Conservation (phyloP, 2,888 invertebrate genomes). For the Fragum fragum region DNA sequence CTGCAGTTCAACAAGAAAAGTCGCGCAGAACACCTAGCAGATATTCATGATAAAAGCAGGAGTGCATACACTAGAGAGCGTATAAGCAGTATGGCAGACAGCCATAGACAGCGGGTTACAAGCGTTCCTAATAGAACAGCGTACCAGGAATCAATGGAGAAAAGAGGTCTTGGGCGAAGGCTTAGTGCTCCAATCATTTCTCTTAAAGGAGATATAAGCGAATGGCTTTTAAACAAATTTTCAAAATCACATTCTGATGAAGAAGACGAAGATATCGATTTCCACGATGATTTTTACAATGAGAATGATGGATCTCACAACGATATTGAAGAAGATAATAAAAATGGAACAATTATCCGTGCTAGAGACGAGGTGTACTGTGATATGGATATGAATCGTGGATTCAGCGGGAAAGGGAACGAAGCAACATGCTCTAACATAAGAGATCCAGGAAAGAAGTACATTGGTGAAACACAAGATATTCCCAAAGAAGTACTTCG, state of each 20-base stretch:
- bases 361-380: too few relatives aligned
- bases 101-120: neutral
- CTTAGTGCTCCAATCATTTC: neutral
- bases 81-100: neutral
- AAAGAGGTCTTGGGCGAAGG: neutral
- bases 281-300: too few relatives aligned
- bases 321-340: too few relatives aligned
- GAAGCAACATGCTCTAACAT: too few relatives aligned
- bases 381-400: too few relatives aligned
- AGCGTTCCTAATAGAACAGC: neutral
- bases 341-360: too few relatives aligned
- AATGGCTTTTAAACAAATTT: neutral
- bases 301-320: too few relatives aligned
- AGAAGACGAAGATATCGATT: neutral
- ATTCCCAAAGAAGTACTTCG: too few relatives aligned
- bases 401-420: too few relatives aligned
- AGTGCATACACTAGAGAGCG: neutral
- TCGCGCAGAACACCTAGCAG: neutral
- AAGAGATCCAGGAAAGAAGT: too few relatives aligned
- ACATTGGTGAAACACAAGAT: too few relatives aligned
- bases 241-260: neutral
- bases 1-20: neutral
- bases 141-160: neutral
- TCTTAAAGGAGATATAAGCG: neutral
- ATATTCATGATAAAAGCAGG: neutral